Conservation (phyloP, 2,113 vertebrate genomes). For the Cochlearius cochlearius region DNA sequence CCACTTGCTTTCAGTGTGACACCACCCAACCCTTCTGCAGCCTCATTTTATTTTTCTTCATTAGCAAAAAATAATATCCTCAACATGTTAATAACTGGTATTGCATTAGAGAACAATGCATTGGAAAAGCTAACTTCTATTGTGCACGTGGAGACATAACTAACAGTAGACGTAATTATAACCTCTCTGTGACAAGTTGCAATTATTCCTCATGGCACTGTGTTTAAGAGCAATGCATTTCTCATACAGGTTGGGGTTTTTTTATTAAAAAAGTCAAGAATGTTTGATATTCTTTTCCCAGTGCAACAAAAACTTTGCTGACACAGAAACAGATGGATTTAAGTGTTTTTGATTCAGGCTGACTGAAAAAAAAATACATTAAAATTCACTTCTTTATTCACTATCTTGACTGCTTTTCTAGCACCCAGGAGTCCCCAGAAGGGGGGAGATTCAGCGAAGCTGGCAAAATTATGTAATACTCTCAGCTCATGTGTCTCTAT, state of each 20-base stretch:
- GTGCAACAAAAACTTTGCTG: slow-evolving; percentile 1
- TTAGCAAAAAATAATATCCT: slow-evolving; percentile 48
- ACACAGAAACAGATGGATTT: slow-evolving; percentile 23
- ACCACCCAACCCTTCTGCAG: not conserved
- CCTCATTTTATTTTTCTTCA: slow-evolving; percentile 15
- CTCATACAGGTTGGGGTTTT: not conserved
- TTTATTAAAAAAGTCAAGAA: not conserved
- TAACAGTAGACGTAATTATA: slow-evolving; percentile 57
- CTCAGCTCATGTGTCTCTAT: not conserved
- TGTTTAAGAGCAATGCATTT: slow-evolving; percentile 7
- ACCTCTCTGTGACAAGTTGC: slow-evolving; percentile 40
- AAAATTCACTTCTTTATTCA: slow-evolving; percentile 6
- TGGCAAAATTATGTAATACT: not conserved
- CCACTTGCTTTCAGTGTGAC: not conserved
- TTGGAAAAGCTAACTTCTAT: slow-evolving; percentile 41
- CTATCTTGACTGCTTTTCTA: not conserved
- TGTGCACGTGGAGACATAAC: slow-evolving; percentile 19
- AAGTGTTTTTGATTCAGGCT: not conserved
- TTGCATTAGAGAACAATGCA: slow-evolving; percentile 23
- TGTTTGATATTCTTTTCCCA: slow-evolving; percentile 1
- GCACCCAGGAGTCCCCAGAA: not conserved
- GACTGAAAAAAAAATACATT: not conserved
- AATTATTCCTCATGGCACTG: slow-evolving; percentile 37
- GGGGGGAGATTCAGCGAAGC: not conserved
- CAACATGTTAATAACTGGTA: slow-evolving; percentile 35